Base-by-base conservation (phyloP, 1,140 invertebrate genomes). In the Neodiprion fabricii region DNA sequence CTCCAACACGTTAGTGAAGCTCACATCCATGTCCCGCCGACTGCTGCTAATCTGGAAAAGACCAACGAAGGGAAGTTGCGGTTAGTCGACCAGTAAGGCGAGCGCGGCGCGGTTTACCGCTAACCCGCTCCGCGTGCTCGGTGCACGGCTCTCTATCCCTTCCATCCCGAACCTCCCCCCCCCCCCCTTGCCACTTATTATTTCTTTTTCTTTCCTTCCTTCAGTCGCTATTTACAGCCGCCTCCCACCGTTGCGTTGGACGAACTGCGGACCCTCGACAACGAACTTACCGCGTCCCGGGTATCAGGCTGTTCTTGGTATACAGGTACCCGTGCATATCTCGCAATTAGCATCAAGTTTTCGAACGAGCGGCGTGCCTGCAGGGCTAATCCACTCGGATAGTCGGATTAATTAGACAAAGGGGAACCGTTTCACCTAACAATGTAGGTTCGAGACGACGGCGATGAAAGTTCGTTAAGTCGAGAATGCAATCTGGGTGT, bases 1-100 rank as follows among this genome's bases (percentile, higher is more conserved):
- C 91, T 94, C 93, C 90, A 94, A 89, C 89, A 94, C 92, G 91
- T 94, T 94, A 84, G 91, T 92, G 86, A 93, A 93, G 88, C 91
- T 92, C 85, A 91, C 91, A 91, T 94, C 93, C 93, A 94, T 94
- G 87, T 89, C 90, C 89, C 87, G 88, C 88, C 88, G 86, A 85
- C 85, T 80, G 83, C 84, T 82, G 73, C 53, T 61, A 61, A 84
- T 86, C 86, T 87, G 81, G 4, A 86, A 84, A 11, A 17, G 72
- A 66, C 71, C 67, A 75, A 74, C 75, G 74, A 77, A 77, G 17
- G 17, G 12, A 14, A 48, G 14, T 23, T 67, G 50, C 65, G 17
- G 76, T 79, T 82, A 73, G 14, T 79, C 76, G 77, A 75, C 68
- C 74, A 28, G 67, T 23, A 76, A 12, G n/a, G 47, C 66, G 48